These are phyloP conservation scores for Porites rus DNA, from an alignment of 92 coral and sea anemone species.

Conservation along the genomic window DNA sequence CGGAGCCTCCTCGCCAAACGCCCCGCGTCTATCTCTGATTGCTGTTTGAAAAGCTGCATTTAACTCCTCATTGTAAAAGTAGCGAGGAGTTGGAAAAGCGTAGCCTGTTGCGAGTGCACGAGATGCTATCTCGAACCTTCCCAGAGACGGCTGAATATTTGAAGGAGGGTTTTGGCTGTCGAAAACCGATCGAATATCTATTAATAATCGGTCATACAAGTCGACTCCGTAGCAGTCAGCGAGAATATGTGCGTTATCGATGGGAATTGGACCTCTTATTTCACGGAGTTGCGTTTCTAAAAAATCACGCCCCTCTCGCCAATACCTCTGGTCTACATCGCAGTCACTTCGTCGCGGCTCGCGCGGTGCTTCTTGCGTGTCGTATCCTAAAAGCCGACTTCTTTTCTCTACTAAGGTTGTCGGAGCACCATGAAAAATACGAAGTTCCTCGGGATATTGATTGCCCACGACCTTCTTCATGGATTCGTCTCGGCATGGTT, in stretches of 20 bases:
- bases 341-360: background rate
- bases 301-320: background rate
- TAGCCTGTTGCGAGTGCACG: background rate
- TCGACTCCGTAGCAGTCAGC: slow-evolving; percentile 1
- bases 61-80: background rate
- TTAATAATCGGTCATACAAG: background rate
- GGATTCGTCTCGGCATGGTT: too few relatives aligned
- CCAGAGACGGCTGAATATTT: background rate
- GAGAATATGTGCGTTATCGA: background rate
- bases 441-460: too few relatives aligned
- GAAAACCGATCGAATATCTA: too few relatives aligned
- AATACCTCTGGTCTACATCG: background rate
- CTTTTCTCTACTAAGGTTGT: too few relatives aligned
- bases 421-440: too few relatives aligned
- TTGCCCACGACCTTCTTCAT: too few relatives aligned
- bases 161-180: background rate
- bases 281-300: background rate
- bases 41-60: background rate
- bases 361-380: slow-evolving; percentile 2
- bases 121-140: background rate
- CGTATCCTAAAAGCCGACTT: background rate
- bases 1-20: background rate
- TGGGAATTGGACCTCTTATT: background rate
- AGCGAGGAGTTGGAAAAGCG: background rate
- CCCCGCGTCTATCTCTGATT: background rate